phyloP scores from a whole-genome alignment of 2,797 vertebrate species.

The Allobates femoralis region DNA sequence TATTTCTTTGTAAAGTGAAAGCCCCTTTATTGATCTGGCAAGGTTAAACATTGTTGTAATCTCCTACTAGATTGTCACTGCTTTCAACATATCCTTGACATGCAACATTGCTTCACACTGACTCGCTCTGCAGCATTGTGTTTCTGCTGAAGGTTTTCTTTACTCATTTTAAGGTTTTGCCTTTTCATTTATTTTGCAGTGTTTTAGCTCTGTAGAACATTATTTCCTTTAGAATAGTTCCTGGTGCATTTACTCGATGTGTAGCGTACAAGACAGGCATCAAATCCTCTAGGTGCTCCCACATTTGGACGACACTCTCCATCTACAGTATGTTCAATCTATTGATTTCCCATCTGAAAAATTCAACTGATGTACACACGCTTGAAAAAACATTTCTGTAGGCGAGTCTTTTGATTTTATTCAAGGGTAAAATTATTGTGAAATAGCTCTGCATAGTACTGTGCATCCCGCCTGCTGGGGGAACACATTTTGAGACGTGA shows the following conservation, averaged over 20 bases:
- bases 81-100: conserved; percentile 10
- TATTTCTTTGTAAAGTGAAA: not conserved
- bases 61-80: conserved; percentile 8
- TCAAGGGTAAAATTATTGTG: conserved; percentile 62
- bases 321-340: conserved; percentile 53
- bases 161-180: not conserved
- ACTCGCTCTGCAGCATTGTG: conserved; percentile 1
- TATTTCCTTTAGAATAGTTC: conserved; percentile 5
- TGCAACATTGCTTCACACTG: conserved; percentile 2
- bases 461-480: conserved; percentile 51
- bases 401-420: conserved; percentile 55
- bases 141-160: not conserved
- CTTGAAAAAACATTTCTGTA: conserved; percentile 58
- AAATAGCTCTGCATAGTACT: conserved; percentile 42
- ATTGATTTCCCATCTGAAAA: conserved; percentile 62
- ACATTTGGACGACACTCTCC: conserved; percentile 34
- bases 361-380: conserved; percentile 37
- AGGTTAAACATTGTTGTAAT: conserved; percentile 26
- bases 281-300: conserved; percentile 45
- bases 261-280: conserved; percentile 37
- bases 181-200: conserved; percentile 39
- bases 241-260: conserved; percentile 28
- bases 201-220: conserved; percentile 32
- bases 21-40: not conserved
- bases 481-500: conserved; percentile 53